Percentiles rank a stretch among this genome's conserved stretches.
Evolutionary conservation across 2,797 vertebrate species (phyloP).

Genomic region (Parambassis ranga): DNA sequence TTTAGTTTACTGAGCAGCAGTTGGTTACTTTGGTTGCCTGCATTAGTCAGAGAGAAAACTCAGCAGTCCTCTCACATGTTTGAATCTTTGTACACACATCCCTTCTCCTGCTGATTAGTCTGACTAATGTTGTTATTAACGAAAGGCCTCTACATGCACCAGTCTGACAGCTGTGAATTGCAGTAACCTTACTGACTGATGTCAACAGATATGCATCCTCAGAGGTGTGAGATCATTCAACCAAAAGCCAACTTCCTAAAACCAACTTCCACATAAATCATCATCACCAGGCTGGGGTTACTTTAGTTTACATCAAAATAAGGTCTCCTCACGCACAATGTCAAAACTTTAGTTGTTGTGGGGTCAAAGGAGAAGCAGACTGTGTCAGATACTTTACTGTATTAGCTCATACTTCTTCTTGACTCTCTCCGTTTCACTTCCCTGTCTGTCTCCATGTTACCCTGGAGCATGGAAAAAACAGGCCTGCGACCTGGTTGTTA

Average conservation of each 20-base stretch:
- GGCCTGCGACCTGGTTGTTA: too few species aligned
- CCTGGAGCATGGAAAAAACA: too few species aligned
- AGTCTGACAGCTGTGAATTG: constrained; percentile 19
- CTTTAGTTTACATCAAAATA: constrained; percentile 19
- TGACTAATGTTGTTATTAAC: too few species aligned
- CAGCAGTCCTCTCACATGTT: neutral
- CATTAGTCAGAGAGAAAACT: neutral
- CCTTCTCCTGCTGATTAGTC: too few species aligned
- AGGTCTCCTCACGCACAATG: neutral
- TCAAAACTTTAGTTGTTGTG: neutral
- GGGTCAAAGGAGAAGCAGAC: constrained; percentile 33
- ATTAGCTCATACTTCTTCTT: constrained; percentile 43
- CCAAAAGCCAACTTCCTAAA: constrained; percentile 1
- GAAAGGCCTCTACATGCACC: too few species aligned
- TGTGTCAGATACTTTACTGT: constrained; percentile 37
- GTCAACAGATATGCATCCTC: neutral
- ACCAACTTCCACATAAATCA: neutral
- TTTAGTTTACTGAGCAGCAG: too few species aligned
- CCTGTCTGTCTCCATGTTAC: neutral
- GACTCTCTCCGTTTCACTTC: constrained; percentile 38
- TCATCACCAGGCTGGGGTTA: constrained; percentile 33
- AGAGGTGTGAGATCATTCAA: constrained; percentile 24
- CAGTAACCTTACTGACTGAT: constrained; percentile 47
- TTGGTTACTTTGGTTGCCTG: too few species aligned
- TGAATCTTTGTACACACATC: neutral